phyloP scores from a whole-genome alignment of 1,140 invertebrate genomes.

The Drosophila jambulina region DNA sequence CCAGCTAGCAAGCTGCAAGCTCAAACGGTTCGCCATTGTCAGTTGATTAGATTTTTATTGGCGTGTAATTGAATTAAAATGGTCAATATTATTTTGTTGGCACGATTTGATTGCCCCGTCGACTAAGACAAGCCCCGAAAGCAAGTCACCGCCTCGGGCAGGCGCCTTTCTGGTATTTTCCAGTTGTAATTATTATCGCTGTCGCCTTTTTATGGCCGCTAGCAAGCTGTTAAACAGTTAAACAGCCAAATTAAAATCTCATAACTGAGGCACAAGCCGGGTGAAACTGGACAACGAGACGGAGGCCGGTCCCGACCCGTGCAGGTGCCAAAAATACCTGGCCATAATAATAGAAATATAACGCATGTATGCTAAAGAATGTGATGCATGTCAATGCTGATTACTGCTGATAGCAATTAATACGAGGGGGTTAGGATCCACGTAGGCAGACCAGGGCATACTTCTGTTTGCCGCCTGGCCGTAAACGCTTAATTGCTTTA shows the following conservation, averaged over 20 bases:
- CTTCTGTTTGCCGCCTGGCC: constrained; percentile 15
- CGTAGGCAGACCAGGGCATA: background rate
- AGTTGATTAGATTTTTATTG: constrained; percentile 78
- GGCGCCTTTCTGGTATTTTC: constrained; percentile 76
- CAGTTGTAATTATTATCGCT: constrained; percentile 73
- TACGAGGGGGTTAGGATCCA: constrained; percentile 1
- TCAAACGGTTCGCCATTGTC: constrained; percentile 43
- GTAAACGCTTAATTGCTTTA: constrained; percentile 46
- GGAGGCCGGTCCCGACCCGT: constrained; percentile 30
- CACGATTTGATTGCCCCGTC: constrained; percentile 69
- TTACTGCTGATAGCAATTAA: constrained; percentile 30
- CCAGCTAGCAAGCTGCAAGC: background rate
- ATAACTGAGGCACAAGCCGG: constrained; percentile 19
- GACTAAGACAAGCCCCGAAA: constrained; percentile 41
- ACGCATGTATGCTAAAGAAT: constrained; percentile 11
- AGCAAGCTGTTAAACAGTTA: constrained; percentile 23
- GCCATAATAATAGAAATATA: constrained; percentile 8
- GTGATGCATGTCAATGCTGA: constrained; percentile 31
- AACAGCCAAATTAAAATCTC: constrained; percentile 1
- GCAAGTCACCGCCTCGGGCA: constrained; percentile 33
- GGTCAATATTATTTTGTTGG: constrained; percentile 71
- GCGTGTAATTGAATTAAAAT: constrained; percentile 76
- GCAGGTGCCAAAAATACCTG: constrained; percentile 6
- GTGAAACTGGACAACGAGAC: constrained; percentile 24
- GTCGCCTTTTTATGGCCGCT: constrained; percentile 31